A percentile compares a stretch with the other conserved stretches of the same genome.
These are phyloP conservation scores for Beris morrisii DNA, from an alignment of 2,888 invertebrate genomes.

Conservation along the genomic window DNA sequence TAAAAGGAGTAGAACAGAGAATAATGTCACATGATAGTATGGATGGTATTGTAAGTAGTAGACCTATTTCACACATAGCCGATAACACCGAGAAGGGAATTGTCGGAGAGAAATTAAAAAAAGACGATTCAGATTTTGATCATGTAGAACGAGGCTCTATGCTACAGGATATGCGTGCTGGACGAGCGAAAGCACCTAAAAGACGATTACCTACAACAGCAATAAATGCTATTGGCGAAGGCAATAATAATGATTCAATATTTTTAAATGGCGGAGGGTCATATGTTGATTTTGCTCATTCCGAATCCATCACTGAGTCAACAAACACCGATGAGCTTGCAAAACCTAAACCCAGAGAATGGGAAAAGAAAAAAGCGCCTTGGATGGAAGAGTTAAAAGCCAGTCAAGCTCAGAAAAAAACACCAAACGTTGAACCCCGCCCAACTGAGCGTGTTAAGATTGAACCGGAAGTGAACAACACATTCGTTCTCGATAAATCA, in stretches of 20 bases:
- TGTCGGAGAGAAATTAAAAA: conserved; percentile 45
- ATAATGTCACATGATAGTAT: conserved; percentile 54
- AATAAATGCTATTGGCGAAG: conserved; percentile 49
- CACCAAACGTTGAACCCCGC: conserved; percentile 51
- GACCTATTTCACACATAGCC: conserved; percentile 45
- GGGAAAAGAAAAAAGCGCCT: conserved; percentile 74
- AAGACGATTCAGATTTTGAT: conserved; percentile 62
- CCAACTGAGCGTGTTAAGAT: conserved; percentile 34
- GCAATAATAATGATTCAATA: conserved; percentile 48
- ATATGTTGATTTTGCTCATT: conserved; percentile 5
- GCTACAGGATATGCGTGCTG: conserved; percentile 68
- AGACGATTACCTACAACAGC: conserved; percentile 63
- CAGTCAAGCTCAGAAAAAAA: conserved; percentile 62
- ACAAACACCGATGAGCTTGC: conserved; percentile 53
- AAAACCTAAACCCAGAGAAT: conserved; percentile 68
- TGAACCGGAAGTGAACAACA: conserved; percentile 13
- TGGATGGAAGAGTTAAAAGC: conserved; percentile 83
- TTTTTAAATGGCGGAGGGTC: conserved; percentile 51
- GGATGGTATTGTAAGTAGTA: conserved; percentile 59
- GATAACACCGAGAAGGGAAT: conserved; percentile 45
- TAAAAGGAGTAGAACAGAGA: conserved; percentile 61
- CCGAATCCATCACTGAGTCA: background rate
- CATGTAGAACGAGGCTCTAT: conserved; percentile 66
- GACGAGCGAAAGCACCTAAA: conserved; percentile 61
- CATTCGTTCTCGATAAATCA: conserved; percentile 14